Evolutionary conservation across 2,888 invertebrate species (phyloP).

Genomic region (Luperina testacea): DNA sequence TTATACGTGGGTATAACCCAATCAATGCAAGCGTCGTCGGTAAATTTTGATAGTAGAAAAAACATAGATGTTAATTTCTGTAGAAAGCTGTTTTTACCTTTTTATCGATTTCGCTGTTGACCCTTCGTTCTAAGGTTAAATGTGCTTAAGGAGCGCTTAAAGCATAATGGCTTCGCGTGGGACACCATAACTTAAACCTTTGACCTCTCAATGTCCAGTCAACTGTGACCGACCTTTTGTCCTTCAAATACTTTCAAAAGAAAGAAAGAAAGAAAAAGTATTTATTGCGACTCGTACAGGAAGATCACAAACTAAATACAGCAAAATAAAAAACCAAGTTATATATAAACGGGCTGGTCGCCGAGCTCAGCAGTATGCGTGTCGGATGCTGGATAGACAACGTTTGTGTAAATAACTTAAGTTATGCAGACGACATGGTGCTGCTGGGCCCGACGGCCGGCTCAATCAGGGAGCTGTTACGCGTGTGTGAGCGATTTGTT

Average conservation of each 20-base stretch:
- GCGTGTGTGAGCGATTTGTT: too few relatives aligned
- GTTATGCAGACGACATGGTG: too few relatives aligned
- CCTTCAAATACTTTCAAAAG: slow-evolving; percentile 37
- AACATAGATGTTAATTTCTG: neutral
- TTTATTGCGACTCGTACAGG: too few relatives aligned
- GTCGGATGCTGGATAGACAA: too few relatives aligned
- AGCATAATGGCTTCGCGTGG: slow-evolving; percentile 2
- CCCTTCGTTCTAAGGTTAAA: slow-evolving; percentile 8
- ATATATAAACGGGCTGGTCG: too few relatives aligned
- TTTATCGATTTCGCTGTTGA: slow-evolving; percentile 17
- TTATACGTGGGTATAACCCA: neutral
- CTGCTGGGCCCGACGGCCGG: too few relatives aligned
- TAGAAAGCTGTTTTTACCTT: neutral
- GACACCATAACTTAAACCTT: slow-evolving; percentile 8
- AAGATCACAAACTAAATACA: too few relatives aligned
- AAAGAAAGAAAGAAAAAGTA: too few relatives aligned
- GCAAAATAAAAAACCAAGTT: too few relatives aligned
- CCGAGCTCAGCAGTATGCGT: too few relatives aligned
- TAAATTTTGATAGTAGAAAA: neutral
- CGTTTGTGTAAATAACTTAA: too few relatives aligned
- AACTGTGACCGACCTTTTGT: slow-evolving; percentile 35
- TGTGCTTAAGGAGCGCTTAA: slow-evolving; percentile 15
- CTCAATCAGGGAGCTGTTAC: too few relatives aligned
- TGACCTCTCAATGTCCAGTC: slow-evolving; percentile 39
- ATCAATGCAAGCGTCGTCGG: neutral